Evolutionary conservation across 1,140 invertebrate species (phyloP), one percentile per base, ranked within the genome.

Genomic region (Drosophila ogumai): DNA sequence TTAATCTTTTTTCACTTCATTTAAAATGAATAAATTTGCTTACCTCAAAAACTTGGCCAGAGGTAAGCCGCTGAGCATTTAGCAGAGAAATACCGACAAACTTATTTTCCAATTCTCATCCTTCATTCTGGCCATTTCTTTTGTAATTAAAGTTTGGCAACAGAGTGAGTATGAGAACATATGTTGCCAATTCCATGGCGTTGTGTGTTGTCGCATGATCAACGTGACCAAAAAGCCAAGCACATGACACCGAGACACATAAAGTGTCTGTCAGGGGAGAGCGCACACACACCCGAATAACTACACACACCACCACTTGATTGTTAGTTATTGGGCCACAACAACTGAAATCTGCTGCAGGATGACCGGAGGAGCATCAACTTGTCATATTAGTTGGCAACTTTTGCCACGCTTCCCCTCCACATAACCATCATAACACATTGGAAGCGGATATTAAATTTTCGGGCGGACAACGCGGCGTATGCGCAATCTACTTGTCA

Each of bases 401-500:
- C 69, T 65, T 52, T 36, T 47, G 19, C 49, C 38, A 22, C n/a
- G 28, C 34, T 6, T 22, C 22, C 46, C 46, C 36, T 6, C 31
- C 50, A n/a, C 28, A 52, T 17, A 63, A 67, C 34, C 34, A 66
- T 68, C 72, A 69, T 41, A 65, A 50, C 54, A 61, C 47, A 64
- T 59, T 76, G 66, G 54, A 54, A 47, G 38, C 63, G 64, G 69
- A 79, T 90, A 88, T 88, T 90, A 81, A 81, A 90, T 90, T 81
- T 85, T 44, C 17, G 66, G 41, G 0, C 41, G 19, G 65, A 25
- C 61, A 44, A 90, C 78, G 74, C 77, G 76, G 66, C 85, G 85
- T 88, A 88, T 88, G 74, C 74, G 85, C 81, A 90, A 90, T 90
- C 80, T 79, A 85, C 78, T 79, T 85, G 85, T 90, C 85, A 90